Evolutionary conservation across 2,113 vertebrate genomes (phyloP).

Genomic region (Theristicus caerulescens): DNA sequence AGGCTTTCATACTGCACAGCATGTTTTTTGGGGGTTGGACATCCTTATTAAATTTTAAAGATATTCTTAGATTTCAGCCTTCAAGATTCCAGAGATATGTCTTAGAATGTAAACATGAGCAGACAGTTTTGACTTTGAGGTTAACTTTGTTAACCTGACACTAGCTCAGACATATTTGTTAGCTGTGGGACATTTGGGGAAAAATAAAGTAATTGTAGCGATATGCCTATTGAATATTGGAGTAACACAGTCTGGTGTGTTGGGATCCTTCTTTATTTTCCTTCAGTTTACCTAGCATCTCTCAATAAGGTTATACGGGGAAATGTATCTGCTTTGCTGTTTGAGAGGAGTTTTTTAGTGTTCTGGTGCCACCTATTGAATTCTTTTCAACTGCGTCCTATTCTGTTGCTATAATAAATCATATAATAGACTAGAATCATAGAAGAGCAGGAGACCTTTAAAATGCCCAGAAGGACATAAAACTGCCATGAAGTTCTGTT

Average conservation of each 20-base stretch:
- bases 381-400: not conserved
- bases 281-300: conserved; percentile 1
- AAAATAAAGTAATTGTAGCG: conserved; percentile 29
- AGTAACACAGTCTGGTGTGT: not conserved
- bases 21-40: not conserved
- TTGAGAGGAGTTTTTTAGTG: conserved; percentile 40
- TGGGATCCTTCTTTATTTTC: conserved; percentile 1
- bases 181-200: not conserved
- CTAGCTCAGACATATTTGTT: not conserved
- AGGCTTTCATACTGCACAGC: not conserved
- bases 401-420: not conserved
- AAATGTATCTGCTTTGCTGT: not conserved
- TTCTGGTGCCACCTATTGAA: conserved; percentile 77
- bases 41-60: not conserved
- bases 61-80: conserved; percentile 19
- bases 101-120: not conserved
- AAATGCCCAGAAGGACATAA: not conserved
- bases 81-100: not conserved
- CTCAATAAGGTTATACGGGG: not conserved
- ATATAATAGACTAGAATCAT: not conserved
- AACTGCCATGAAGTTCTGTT: not conserved
- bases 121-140: conserved; percentile 5
- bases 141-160: not conserved
- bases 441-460: not conserved
- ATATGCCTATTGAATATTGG: not conserved